phyloP scores from a whole-genome alignment of 2,113 vertebrate genomes.

The Centropus bengalensis region DNA sequence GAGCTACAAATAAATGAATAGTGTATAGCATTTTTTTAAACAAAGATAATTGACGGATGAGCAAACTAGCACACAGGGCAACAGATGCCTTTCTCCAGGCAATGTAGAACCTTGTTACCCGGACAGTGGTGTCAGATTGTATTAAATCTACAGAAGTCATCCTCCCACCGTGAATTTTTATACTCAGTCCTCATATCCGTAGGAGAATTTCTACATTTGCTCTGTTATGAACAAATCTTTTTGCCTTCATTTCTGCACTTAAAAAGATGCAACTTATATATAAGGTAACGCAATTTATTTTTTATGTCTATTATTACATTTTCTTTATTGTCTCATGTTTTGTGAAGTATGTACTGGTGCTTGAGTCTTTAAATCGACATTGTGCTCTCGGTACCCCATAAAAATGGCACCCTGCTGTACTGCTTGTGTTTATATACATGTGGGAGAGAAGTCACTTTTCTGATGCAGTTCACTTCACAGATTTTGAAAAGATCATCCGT shows the following conservation, averaged over 20 bases:
- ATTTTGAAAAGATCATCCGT: not conserved
- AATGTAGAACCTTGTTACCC: slow-evolving; percentile 40
- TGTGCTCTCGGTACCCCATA: not conserved
- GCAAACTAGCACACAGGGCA: slow-evolving; percentile 17
- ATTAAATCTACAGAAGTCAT: slow-evolving; percentile 48
- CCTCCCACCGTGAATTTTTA: slow-evolving; percentile 9
- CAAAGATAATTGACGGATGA: slow-evolving; percentile 54
- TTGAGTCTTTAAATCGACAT: not conserved
- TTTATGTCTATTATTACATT: not conserved
- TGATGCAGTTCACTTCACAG: not conserved
- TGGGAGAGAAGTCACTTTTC: not conserved
- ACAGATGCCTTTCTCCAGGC: slow-evolving; percentile 56
- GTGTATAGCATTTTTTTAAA: not conserved
- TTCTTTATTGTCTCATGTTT: not conserved
- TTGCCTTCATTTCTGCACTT: not conserved
- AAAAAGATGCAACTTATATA: slow-evolving; percentile 30
- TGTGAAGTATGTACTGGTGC: not conserved
- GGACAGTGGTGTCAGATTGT: slow-evolving; percentile 56
- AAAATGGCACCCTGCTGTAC: not conserved
- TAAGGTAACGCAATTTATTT: not conserved
- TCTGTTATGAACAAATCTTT: not conserved
- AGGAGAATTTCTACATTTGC: slow-evolving; percentile 12
- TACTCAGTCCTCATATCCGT: not conserved
- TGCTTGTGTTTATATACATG: not conserved
- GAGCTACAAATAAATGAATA: not conserved